phyloP scores from a whole-genome alignment of 2,888 invertebrate species.

The Globia sparganii region DNA sequence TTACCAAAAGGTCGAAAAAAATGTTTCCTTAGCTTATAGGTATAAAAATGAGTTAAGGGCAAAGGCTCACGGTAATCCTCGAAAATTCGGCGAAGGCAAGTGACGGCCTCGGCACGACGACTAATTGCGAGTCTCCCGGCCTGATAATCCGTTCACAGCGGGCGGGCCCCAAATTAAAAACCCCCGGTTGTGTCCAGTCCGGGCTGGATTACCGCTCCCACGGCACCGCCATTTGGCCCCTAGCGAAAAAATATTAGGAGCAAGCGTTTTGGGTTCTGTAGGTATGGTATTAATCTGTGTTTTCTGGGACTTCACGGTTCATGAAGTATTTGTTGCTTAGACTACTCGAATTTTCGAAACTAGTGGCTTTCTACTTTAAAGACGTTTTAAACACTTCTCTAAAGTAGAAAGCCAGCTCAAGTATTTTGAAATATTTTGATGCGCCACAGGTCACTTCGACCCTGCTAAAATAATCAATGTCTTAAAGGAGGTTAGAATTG shows the following conservation, averaged over 20 bases:
- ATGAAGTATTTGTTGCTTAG: neutral
- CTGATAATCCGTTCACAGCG: slow-evolving; percentile 89
- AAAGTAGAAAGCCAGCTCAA: too few species aligned
- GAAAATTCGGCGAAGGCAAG: slow-evolving; percentile 75
- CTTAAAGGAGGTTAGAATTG: neutral
- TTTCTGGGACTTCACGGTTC: neutral
- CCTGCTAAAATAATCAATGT: neutral
- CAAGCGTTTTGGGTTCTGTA: slow-evolving; percentile 46
- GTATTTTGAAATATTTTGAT: neutral
- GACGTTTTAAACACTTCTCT: too few species aligned
- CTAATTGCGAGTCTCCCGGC: slow-evolving; percentile 86
- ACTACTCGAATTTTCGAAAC: neutral
- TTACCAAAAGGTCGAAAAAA: slow-evolving; percentile 37
- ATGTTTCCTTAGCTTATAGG: slow-evolving; percentile 37
- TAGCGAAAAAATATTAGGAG: slow-evolving; percentile 57
- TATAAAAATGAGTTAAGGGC: slow-evolving; percentile 67
- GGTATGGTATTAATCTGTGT: slow-evolving; percentile 4
- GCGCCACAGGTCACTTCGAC: neutral
- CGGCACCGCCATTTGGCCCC: slow-evolving; percentile 71
- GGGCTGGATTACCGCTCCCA: slow-evolving; percentile 82
- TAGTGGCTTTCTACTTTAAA: neutral
- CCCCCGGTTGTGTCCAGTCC: slow-evolving; percentile 83
- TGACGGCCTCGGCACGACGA: slow-evolving; percentile 79
- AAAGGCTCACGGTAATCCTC: slow-evolving; percentile 74
- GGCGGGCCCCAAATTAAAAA: slow-evolving; percentile 89